Conservation (phyloP, 2,113 vertebrate genomes). For the Campylomormyrus numenius region DNA sequence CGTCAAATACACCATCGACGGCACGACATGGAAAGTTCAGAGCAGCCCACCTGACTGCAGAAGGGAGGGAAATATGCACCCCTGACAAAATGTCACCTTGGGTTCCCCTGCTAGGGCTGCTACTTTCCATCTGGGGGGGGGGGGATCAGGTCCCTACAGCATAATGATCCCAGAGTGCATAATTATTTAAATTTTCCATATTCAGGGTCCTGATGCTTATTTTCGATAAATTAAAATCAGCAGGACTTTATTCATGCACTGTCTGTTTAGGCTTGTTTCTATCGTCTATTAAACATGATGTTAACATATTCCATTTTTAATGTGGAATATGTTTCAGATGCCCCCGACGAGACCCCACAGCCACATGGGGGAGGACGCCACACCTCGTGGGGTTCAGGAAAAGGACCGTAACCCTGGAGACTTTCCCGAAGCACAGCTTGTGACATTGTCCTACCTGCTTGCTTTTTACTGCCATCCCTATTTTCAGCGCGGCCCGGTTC, state of each 20-base stretch:
- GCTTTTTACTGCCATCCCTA: slow-evolving; percentile 65
- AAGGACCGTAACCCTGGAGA: not conserved
- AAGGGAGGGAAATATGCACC: not conserved
- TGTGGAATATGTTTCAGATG: not conserved
- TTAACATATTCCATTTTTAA: not conserved
- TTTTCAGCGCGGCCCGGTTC: slow-evolving; percentile 77
- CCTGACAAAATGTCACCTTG: not conserved
- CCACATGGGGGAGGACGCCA: not conserved
- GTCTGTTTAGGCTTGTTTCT: not conserved
- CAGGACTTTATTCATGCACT: not conserved
- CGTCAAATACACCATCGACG: not conserved
- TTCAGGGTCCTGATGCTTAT: not conserved
- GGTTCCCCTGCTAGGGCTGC: not conserved
- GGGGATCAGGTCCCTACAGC: not conserved
- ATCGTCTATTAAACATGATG: not conserved
- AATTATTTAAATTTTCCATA: not conserved
- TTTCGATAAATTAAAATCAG: not conserved
- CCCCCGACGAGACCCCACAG: not conserved
- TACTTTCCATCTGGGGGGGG: not conserved
- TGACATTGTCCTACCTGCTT: slow-evolving; percentile 57
- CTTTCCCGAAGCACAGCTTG: not conserved
- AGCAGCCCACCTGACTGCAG: not conserved
- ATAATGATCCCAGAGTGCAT: not conserved
- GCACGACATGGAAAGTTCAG: not conserved
- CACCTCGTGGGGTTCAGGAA: not conserved